Evolutionary conservation across 2,113 vertebrate genomes (phyloP), one percentile per base, ranked within the genome.

Genomic region (Periophthalmodon schlosseri): DNA sequence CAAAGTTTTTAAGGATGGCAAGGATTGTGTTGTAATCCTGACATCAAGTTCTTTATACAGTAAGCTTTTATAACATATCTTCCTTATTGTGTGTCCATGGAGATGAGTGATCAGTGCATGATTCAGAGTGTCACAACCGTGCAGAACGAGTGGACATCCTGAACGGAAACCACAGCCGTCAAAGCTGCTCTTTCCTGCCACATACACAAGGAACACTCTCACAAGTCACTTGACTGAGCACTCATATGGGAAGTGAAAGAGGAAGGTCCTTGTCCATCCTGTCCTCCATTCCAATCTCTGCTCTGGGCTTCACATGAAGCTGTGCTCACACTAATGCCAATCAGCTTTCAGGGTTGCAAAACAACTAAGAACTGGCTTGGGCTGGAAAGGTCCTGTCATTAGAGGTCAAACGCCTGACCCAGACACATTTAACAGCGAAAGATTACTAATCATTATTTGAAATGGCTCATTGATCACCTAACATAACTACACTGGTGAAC

Each of bases 181-280:
- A 33, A 87, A 86, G 78, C 87, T 83, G 85, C 76, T 73, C 87
- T 91, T 92, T 88, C 90, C 90, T 91, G 88, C 86, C 78, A 89
- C 87, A 84, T 72, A 56, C n/a, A 85, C 78, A 82, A 84, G 77
- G 50, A 84, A 75, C 88, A 81, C 88, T 92, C 89, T 91, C 87
- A 88, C 90, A 89, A 92, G 90, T 93, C 93, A 93, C 92, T 92
- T 93, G 91, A 93, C 91, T 90, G 86, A 86, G 89, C 87, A 88
- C 78, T 86, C 87, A 91, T 91, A 83, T 91, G 91, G 92, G 92
- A 94, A 93, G 91, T 93, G 93, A 94, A 94, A 94, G 93, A 94
- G 93, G 93, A 94, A 94, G 92, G 82, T 80, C 70, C 77, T 84
- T 75, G 74, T 88, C 90, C 90, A 90, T 92, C 89, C 90, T 91